Conservation (phyloP, 2,113 vertebrate species). For the Cavia aperea region DNA sequence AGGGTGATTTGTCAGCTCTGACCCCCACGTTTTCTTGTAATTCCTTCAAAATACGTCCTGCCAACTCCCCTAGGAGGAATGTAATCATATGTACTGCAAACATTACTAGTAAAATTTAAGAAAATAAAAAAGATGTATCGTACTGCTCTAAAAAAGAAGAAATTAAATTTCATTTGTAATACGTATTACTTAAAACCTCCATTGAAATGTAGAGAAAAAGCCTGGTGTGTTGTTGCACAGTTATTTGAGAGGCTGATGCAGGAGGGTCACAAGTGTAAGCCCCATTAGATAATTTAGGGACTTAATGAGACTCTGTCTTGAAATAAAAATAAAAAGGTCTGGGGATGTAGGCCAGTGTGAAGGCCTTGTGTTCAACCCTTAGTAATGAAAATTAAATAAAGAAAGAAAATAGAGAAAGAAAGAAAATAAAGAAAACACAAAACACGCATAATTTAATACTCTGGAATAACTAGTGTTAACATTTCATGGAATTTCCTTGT, state of each 20-base stretch:
- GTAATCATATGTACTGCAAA: background rate
- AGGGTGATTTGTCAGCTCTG: background rate
- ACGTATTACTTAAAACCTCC: background rate
- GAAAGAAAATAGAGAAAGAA: background rate
- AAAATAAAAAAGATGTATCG: background rate
- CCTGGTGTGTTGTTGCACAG: background rate
- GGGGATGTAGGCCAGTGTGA: no score
- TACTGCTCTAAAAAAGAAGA: background rate
- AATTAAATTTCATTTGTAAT: background rate
- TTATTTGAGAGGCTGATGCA: background rate
- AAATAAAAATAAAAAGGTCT: background rate
- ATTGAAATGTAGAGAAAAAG: background rate
- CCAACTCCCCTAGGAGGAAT: background rate
- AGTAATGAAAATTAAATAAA: background rate
- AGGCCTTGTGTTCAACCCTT: background rate
- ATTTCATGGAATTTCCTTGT: background rate
- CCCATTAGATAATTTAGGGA: background rate
- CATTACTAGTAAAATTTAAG: background rate
- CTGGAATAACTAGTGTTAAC: background rate
- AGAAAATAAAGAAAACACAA: background rate
- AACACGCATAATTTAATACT: background rate
- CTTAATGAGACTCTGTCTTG: background rate
- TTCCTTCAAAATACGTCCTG: background rate
- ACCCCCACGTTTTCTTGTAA: background rate
- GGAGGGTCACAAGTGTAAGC: background rate